These are phyloP conservation scores for Trematocara macrostoma DNA, from an alignment of 2,113 vertebrate genomes.

Conservation along the genomic window DNA sequence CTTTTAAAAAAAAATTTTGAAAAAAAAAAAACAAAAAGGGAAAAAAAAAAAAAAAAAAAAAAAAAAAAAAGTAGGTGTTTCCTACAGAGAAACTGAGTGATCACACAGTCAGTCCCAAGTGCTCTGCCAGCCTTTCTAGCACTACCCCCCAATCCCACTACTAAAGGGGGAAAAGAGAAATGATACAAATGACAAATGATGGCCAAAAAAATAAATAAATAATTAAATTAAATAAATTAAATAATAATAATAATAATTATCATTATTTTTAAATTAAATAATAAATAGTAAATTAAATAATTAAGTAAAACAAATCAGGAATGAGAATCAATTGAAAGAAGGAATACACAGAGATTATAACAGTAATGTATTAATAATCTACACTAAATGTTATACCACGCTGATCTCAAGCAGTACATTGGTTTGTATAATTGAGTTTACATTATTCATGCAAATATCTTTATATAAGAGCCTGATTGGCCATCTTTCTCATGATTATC, in stretches of 20 bases:
- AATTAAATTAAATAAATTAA: no score
- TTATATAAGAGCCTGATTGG: background rate
- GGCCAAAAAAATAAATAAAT: no score
- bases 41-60: no score
- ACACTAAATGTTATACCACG: background rate
- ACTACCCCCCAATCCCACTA: rapidly evolving
- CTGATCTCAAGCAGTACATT: background rate
- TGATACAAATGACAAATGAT: no score
- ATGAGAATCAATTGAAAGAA: background rate
- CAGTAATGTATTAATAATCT: background rate
- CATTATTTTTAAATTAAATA: no score
- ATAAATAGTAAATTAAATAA: no score
- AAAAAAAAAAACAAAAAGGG: no score
- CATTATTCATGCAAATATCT: background rate
- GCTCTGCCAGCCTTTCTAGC: no score
- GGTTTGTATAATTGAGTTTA: background rate
- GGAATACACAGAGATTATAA: background rate
- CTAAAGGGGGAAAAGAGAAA: no score
- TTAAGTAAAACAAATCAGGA: background rate
- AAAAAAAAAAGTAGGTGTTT: rapidly evolving
- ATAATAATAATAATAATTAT: no score
- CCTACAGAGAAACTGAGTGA: background rate
- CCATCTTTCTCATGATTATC: background rate
- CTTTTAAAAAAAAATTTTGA: no score
- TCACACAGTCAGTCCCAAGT: no score